Percentiles rank a stretch among this genome's conserved stretches.
Conservation (phyloP, 1,140 invertebrate genomes). For the Frieseomelitta varia region DNA sequence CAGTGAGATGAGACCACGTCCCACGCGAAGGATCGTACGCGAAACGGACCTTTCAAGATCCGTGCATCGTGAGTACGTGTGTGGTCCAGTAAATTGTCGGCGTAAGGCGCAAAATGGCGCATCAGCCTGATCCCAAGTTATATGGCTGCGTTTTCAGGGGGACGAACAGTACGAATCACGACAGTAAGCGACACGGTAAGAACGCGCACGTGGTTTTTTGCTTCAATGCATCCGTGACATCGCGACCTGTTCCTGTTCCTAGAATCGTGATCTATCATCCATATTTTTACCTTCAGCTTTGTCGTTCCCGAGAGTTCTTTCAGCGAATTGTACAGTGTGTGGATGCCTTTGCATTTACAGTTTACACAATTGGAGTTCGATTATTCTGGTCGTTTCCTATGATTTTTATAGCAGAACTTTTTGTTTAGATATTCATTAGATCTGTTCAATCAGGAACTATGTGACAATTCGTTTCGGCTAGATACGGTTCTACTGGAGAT, state of each 20-base stretch:
- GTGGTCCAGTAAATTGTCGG: constrained; percentile 69
- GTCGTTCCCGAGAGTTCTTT: neutral
- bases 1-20: constrained; percentile 53
- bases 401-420: no score
- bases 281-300: neutral
- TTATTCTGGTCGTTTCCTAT: no score
- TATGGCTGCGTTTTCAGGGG: constrained; percentile 47
- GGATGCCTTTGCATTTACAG: no score
- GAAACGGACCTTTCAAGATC: constrained; percentile 47
- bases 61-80: constrained; percentile 40
- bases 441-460: no score
- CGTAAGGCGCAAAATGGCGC: constrained; percentile 67
- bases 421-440: no score
- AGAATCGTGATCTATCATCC: neutral
- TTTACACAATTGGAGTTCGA: no score
- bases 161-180: neutral
- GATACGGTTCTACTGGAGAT: no score
- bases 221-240: neutral
- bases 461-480: no score
- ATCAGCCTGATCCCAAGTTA: constrained; percentile 68
- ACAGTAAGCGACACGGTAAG: neutral
- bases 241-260: neutral
- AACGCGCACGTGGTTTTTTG: constrained; percentile 2
- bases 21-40: constrained; percentile 41
- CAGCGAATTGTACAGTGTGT: no score